phyloP scores from a whole-genome alignment of 2,113 vertebrate species.

The Dromas ardeola region DNA sequence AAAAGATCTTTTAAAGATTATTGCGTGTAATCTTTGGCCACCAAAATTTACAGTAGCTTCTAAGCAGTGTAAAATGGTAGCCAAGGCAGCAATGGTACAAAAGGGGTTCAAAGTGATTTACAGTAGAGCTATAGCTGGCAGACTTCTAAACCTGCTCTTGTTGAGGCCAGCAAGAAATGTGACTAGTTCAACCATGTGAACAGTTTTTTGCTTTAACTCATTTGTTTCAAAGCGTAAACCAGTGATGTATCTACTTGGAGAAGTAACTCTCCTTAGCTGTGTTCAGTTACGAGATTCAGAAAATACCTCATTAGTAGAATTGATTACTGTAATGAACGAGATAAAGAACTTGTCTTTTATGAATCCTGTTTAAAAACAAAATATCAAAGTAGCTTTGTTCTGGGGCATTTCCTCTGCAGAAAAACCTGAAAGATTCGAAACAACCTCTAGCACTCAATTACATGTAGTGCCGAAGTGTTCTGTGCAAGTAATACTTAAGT shows the following conservation, averaged over 20 bases:
- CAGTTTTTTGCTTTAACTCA: background rate
- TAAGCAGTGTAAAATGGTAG: background rate
- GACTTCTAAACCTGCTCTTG: background rate
- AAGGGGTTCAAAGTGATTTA: background rate
- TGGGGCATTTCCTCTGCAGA: background rate
- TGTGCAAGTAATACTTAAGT: background rate
- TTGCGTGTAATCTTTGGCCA: background rate
- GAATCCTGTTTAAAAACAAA: background rate
- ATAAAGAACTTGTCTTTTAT: background rate
- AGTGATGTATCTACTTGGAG: background rate
- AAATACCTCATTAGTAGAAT: background rate
- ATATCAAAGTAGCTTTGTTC: background rate
- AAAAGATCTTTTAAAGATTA: background rate
- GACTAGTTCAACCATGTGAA: background rate
- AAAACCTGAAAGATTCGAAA: background rate
- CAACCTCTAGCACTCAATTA: background rate
- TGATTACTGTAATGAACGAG: background rate
- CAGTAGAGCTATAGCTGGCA: background rate
- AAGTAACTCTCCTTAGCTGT: background rate
- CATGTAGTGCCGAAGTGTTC: background rate
- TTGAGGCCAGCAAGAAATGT: background rate
- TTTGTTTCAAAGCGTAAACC: background rate
- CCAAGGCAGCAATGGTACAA: background rate
- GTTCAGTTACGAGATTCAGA: background rate
- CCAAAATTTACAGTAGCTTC: background rate